phyloP scores from a whole-genome alignment of 2,888 invertebrate genomes.

The Bimastos eiseni region DNA sequence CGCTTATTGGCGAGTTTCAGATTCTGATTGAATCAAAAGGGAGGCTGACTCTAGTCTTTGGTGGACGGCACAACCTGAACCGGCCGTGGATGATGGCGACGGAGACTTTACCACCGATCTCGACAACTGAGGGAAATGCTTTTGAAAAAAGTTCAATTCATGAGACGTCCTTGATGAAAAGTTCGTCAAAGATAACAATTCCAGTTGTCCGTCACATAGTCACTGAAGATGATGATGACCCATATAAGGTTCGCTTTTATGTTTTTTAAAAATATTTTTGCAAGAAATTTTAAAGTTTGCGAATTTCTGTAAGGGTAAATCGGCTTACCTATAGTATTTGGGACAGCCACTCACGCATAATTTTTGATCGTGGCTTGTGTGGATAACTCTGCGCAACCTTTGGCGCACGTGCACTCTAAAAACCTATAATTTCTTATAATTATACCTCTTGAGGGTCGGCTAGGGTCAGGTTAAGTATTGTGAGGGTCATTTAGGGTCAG shows the following conservation, averaged over 20 bases:
- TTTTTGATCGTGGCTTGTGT: no score
- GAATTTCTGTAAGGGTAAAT: no score
- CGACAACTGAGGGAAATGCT: neutral
- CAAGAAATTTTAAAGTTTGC: neutral
- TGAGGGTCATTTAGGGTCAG: no score
- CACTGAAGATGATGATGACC: conserved; percentile 58
- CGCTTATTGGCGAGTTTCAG: neutral
- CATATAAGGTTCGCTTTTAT: conserved; percentile 50
- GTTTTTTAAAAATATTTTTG: neutral
- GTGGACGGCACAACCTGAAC: neutral
- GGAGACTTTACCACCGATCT: conserved; percentile 9
- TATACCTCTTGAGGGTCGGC: no score
- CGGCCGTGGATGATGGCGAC: neutral
- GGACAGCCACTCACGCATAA: no score
- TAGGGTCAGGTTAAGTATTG: no score
- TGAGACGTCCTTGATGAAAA: no score
- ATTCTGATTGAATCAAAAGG: neutral
- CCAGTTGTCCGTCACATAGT: conserved; percentile 59
- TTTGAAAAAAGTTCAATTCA: neutral
- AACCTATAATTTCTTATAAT: no score
- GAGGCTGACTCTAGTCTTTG: neutral
- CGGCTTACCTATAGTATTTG: no score
- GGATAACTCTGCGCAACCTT: no score
- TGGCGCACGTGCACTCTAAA: no score
- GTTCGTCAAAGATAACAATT: conserved; percentile 39